A percentile compares a stretch with the other conserved stretches of the same genome.
Conservation (phyloP, 2,888 invertebrate species). For the Drosophila pseudotalamancana region DNA sequence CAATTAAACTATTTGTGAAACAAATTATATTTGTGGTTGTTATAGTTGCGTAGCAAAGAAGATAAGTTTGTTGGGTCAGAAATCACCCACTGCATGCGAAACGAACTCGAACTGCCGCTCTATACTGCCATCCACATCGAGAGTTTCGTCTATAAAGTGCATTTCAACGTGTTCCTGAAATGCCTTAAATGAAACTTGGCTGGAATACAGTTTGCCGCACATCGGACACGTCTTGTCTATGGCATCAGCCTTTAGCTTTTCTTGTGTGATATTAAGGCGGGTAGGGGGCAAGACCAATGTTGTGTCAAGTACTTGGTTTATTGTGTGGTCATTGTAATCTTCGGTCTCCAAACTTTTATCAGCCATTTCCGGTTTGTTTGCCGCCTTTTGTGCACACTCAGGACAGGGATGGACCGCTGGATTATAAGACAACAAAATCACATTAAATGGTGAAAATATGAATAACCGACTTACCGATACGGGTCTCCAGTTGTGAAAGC, state of each 20-base stretch:
- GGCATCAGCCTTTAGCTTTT: conserved; percentile 80
- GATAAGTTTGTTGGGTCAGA: conserved; percentile 82
- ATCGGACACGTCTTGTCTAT: conserved; percentile 89
- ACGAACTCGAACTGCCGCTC: conserved; percentile 86
- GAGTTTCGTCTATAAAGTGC: conserved; percentile 88
- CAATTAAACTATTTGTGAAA: not conserved
- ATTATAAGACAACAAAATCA: not conserved
- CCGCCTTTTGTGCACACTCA: conserved; percentile 76
- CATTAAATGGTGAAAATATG: not conserved
- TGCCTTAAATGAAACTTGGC: conserved; percentile 86
- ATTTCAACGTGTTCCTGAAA: conserved; percentile 91
- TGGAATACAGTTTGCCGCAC: conserved; percentile 88
- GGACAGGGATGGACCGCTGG: conserved; percentile 77
- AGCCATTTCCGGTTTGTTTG: conserved; percentile 82
- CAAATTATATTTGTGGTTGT: conserved; percentile 20
- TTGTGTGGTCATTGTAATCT: conserved; percentile 49
- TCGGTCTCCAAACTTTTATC: conserved; percentile 84
- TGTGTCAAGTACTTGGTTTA: conserved; percentile 11
- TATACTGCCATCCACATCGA: conserved; percentile 85
- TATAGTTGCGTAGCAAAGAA: conserved; percentile 81
- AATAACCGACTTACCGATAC: conserved; percentile 80
- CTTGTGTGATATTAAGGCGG: conserved; percentile 82
- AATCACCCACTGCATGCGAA: conserved; percentile 83
- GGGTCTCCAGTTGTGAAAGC: conserved; percentile 81
- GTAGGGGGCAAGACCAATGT: conserved; percentile 11